Evolutionary conservation across 2,113 vertebrate genomes (phyloP).

Genomic region (Lampris incognitus): DNA sequence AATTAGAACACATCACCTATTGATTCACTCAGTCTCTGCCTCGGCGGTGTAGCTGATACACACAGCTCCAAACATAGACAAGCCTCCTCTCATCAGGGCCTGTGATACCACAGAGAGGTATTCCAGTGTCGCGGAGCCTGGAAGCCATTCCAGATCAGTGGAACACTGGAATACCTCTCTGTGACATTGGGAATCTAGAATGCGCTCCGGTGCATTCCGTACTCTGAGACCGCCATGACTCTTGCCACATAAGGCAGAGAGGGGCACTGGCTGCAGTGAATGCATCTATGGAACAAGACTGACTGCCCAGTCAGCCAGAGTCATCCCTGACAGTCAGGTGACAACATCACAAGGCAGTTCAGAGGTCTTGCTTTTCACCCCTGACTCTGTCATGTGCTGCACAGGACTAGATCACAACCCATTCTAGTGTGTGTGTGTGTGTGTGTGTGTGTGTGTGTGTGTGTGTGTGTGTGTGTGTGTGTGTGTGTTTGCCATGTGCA

Average conservation of each 20-base stretch:
- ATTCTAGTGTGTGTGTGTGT: not conserved
- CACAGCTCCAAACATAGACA: slow-evolving; percentile 51
- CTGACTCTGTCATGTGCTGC: slow-evolving; percentile 23
- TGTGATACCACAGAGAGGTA: slow-evolving; percentile 62
- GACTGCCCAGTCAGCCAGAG: slow-evolving; percentile 30
- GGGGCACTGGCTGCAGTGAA: slow-evolving; percentile 24
- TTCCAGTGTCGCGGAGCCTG: slow-evolving; percentile 34
- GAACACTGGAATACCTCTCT: too few species aligned
- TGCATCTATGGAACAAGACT: slow-evolving; percentile 3
- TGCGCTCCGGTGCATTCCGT: slow-evolving; percentile 51
- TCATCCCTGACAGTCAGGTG: slow-evolving; percentile 48
- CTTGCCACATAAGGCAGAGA: slow-evolving; percentile 16
- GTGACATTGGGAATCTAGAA: too few species aligned
- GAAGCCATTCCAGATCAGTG: not conserved
- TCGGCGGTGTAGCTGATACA: not conserved
- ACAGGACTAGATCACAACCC: slow-evolving; percentile 4
- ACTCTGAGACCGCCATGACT: slow-evolving; percentile 57
- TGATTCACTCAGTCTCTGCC: slow-evolving; percentile 7
- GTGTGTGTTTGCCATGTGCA: too few species aligned
- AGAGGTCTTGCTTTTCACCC: slow-evolving; percentile 5
- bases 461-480: too few species aligned
- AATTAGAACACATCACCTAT: not conserved
- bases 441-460: not conserved
- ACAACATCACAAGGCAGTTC: slow-evolving; percentile 33
- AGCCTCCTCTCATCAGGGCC: slow-evolving; percentile 37